Conservation (phyloP, 2,888 invertebrate genomes). For the Plemyria rubiginata region DNA sequence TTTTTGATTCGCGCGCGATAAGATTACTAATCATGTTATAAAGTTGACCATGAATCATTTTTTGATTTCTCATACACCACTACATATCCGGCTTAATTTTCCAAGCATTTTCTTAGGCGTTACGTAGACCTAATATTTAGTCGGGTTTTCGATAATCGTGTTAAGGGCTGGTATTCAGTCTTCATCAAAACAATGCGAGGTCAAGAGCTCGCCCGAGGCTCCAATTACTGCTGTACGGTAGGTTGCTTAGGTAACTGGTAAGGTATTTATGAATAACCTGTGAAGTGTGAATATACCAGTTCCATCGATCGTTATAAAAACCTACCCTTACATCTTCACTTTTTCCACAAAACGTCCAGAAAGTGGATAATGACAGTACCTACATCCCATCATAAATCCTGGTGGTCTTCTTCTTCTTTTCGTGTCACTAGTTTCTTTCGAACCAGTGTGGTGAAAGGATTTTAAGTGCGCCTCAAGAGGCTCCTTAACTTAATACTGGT, state of each 20-base stretch:
- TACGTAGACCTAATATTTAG: slow-evolving; percentile 7
- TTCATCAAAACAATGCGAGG: slow-evolving; percentile 24
- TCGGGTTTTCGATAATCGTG: slow-evolving; percentile 22
- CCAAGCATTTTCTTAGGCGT: background rate
- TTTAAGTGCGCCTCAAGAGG: no score
- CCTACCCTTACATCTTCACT: background rate
- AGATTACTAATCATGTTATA: no score
- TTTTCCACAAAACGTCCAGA: no score
- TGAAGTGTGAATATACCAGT: background rate
- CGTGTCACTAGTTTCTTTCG: no score
- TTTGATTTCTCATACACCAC: background rate
- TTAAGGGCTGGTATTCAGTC: slow-evolving; percentile 26
- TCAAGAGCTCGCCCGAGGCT: slow-evolving; percentile 16
- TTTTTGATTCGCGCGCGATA: no score
- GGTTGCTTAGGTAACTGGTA: slow-evolving; percentile 10
- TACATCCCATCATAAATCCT: no score
- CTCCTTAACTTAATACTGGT: no score
- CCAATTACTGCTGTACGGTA: slow-evolving; percentile 21
- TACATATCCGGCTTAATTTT: background rate
- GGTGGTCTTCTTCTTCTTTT: no score
- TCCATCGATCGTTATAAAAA: background rate
- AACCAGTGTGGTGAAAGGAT: no score
- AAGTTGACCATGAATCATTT: no score
- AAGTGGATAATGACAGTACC: no score
- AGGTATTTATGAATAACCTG: background rate